Conservation (phyloP, 2,113 vertebrate genomes). For the Lepidiolamprologus cunningtoni region DNA sequence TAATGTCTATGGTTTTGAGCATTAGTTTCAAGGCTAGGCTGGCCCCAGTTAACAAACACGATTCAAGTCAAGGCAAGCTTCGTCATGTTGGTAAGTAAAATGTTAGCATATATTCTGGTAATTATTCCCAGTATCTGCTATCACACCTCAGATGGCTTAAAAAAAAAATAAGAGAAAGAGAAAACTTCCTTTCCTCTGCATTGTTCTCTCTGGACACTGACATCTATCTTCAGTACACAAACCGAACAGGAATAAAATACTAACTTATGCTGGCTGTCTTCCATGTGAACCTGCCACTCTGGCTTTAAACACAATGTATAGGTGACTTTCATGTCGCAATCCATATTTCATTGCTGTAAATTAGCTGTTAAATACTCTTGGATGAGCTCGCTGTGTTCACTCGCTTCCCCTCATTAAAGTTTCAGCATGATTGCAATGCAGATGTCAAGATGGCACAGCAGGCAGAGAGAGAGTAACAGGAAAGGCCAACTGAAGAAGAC, state of each 20-base stretch:
- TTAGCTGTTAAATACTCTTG: not conserved
- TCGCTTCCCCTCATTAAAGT: conserved; percentile 17
- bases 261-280: not conserved
- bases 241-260: not conserved
- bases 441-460: not conserved
- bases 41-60: not conserved
- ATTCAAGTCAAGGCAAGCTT: not conserved
- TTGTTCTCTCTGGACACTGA: not conserved
- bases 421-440: not conserved
- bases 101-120: not conserved
- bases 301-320: not conserved
- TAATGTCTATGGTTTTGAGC: not conserved
- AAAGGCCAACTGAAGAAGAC: not conserved
- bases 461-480: not conserved
- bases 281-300: not conserved
- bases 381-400: not conserved
- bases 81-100: not conserved
- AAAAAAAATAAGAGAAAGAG: not conserved
- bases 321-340: not conserved
- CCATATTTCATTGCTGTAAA: conserved; percentile 18
- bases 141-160: not conserved
- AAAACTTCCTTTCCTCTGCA: not conserved
- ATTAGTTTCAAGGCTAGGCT: not conserved
- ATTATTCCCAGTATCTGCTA: not conserved
- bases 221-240: not conserved